phyloP scores from a whole-genome alignment of 2,113 vertebrate species.

The Hypomesus transpacificus region DNA sequence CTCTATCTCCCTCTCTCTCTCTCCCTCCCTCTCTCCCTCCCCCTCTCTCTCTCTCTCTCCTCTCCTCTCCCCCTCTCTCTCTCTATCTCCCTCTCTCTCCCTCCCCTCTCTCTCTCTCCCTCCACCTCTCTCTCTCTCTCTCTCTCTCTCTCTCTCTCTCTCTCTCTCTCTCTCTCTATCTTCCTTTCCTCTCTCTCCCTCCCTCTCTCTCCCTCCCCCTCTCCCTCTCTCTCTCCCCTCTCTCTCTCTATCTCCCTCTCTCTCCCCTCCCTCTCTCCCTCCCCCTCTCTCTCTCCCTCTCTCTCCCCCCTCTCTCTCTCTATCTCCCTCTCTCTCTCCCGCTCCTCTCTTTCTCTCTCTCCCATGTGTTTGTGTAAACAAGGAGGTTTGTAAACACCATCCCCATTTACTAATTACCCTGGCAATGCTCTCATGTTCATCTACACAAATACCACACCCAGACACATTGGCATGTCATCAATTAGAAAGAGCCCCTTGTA shows the following conservation, averaged over 20 bases:
- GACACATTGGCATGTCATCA: constrained; percentile 54
- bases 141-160: too few species aligned
- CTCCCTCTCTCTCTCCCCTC: too few species aligned
- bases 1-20: too few species aligned
- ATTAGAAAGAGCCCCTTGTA: constrained; percentile 36
- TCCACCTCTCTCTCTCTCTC: too few species aligned
- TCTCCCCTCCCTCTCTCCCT: too few species aligned
- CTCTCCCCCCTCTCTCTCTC: not conserved
- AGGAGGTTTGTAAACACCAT: not conserved
- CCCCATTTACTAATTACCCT: constrained; percentile 10
- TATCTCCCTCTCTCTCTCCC: not conserved
- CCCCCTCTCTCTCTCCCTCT: too few species aligned
- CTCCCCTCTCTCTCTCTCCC: too few species aligned
- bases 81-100: too few species aligned
- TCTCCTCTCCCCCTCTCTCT: too few species aligned
- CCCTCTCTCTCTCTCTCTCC: too few species aligned
- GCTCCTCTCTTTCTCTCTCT: not conserved
- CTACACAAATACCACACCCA: constrained; percentile 6
- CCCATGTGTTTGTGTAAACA: not conserved
- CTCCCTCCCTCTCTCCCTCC: too few species aligned
- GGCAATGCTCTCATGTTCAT: not conserved
- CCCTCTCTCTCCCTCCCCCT: not conserved
- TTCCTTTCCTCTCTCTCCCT: not conserved
- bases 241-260: not conserved
- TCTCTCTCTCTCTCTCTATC: not conserved